Base-by-base conservation (phyloP, 2,113 vertebrate species). In the Typhlomys cinereus region DNA sequence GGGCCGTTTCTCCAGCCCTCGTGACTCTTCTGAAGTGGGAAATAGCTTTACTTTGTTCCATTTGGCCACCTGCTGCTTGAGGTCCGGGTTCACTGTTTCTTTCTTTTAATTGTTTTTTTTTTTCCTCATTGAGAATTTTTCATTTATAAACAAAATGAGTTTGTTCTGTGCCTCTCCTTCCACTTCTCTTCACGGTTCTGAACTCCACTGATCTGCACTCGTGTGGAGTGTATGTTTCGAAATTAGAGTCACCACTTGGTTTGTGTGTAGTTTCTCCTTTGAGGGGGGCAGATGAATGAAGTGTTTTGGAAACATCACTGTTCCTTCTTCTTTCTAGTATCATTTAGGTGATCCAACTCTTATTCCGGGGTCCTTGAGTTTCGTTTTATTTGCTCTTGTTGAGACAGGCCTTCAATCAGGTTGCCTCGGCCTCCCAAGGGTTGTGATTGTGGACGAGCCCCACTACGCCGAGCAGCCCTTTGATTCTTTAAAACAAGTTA, bases 271-370 rank as follows among this genome's bases (percentile, higher is more conserved):
- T 64, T 93, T 7, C 14, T 74, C 34, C 80, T 87, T 80, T 34
- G 71, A 69, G 67, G 93, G 89, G 66, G 70, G 84, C n/a, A 94
- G n/a, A 70, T 75, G 84, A 91, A 61, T 81, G 74, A 89, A 85
- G 15, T 66, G 62, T 89, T 94, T 95, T 7, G 80, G 86, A n/a
- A n/a, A 94, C 90, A 57, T 75, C 90, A 69, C 31, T 41, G 4
- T 54, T 31, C 74, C 61, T 39, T 48, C 14, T 48, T 50, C 50
- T 97, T 89, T 88, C 75, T 78, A 71, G 76, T 1, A 84, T 31
- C 14, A 27, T 96, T 94, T 94, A 91, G 46, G 50, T 83, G 39
- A 91, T 88, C 80, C 74, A 95, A 90, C 46, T 84, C 18, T 90
- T 67, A 50, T 27, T 23, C 18, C 75, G 59, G 70, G 25, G 78